Percentiles rank a stretch among this genome's conserved stretches.
Evolutionary conservation across 2,888 invertebrate genomes (phyloP).

Genomic region (Latrodectus hesperus): DNA sequence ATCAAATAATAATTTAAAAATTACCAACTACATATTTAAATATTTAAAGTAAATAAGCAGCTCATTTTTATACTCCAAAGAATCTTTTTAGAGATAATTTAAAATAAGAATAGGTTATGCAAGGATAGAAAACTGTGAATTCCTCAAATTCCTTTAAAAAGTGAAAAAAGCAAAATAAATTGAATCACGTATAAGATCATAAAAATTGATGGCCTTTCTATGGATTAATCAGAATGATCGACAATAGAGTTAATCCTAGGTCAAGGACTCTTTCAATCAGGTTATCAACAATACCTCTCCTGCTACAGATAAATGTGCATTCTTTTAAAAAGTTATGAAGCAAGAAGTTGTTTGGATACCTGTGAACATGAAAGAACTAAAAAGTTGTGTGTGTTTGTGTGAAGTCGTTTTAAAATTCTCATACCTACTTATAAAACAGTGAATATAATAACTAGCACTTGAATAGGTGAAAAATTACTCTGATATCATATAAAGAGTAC

Average conservation of each 20-base stretch:
- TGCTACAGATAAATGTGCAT: neutral
- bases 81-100: neutral
- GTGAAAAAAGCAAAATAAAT: conserved; percentile 20
- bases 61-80: too few species aligned
- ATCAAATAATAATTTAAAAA: too few species aligned
- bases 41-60: too few species aligned
- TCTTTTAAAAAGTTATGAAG: neutral
- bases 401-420: too few species aligned
- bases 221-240: conserved; percentile 45
- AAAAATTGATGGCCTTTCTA: conserved; percentile 31
- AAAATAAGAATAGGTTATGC: conserved; percentile 6
- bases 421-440: too few species aligned
- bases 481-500: too few species aligned
- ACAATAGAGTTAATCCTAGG: conserved; percentile 50
- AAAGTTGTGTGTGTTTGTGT: too few species aligned
- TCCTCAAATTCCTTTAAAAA: conserved; percentile 45
- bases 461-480: too few species aligned
- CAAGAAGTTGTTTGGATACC: neutral
- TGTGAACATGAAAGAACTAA: too few species aligned
- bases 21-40: too few species aligned
- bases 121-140: conserved; percentile 10
- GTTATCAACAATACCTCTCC: conserved; percentile 34
- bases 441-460: too few species aligned
- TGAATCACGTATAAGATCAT: conserved; percentile 11
- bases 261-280: conserved; percentile 56